Percentiles rank a stretch among this genome's conserved stretches.
Conservation (phyloP, 2,113 vertebrate species). For the Upupa epops region DNA sequence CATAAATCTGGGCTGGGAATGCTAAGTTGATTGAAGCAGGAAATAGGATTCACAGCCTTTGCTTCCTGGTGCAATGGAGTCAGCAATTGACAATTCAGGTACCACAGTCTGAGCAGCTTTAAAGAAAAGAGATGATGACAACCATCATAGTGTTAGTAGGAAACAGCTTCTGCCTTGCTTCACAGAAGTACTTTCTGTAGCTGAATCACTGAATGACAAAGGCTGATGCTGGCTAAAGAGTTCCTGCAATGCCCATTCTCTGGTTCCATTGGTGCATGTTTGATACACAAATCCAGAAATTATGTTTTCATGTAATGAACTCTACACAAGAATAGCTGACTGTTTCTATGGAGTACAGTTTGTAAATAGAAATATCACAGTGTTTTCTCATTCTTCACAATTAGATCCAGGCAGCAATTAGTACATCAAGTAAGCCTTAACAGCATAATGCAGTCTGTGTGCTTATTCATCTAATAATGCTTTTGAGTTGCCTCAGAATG, state of each 20-base stretch:
- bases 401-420: background rate
- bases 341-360: background rate
- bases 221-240: background rate
- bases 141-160: accelerated
- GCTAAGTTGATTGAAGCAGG: background rate
- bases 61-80: background rate
- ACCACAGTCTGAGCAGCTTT: background rate
- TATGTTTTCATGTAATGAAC: background rate
- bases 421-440: background rate
- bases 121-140: background rate
- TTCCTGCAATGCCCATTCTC: background rate
- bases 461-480: background rate
- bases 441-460: background rate
- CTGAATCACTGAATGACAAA: background rate
- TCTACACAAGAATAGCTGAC: background rate
- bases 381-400: background rate
- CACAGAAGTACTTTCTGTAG: background rate
- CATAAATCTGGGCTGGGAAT: background rate
- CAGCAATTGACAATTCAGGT: background rate
- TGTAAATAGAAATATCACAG: background rate
- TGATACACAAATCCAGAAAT: background rate
- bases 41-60: background rate
- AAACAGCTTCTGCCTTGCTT: background rate
- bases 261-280: background rate
- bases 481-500: background rate